Conservation (phyloP, 2,113 vertebrate genomes). For the Cryptoleucopteryx plumbea region DNA sequence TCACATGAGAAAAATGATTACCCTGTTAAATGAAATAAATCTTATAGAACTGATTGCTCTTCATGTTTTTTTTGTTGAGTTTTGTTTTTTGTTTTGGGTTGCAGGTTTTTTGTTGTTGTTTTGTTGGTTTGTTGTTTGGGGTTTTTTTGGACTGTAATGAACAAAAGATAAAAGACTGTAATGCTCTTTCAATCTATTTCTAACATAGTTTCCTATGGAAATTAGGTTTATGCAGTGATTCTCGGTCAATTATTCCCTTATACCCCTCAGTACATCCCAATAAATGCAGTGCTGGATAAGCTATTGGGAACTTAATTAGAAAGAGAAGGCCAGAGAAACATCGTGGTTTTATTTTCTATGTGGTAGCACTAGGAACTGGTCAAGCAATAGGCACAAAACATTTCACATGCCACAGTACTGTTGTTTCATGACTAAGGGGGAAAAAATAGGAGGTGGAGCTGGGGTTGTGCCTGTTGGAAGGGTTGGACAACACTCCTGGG, state of each 20-base stretch:
- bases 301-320: not conserved
- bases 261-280: not conserved
- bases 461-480: not conserved
- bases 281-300: not conserved
- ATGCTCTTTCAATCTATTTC: not conserved
- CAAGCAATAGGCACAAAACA: not conserved
- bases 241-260: not conserved
- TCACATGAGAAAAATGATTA: not conserved
- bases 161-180: not conserved
- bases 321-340: not conserved
- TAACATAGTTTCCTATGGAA: not conserved
- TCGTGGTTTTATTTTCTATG: not conserved
- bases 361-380: not conserved
- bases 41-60: not conserved
- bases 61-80: not conserved
- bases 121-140: too few relatives aligned
- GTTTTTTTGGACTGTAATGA: not conserved
- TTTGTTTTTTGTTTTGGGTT: not conserved
- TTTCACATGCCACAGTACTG: not conserved
- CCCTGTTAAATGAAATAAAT: not conserved
- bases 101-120: not conserved
- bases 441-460: not conserved
- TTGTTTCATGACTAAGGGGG: not conserved
- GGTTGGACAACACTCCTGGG: not conserved
- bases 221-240: not conserved